A percentile compares a stretch with the other conserved stretches of the same genome.
These are phyloP conservation scores for Butorides virescens DNA, from an alignment of 2,113 vertebrate species.

Conservation along the genomic window DNA sequence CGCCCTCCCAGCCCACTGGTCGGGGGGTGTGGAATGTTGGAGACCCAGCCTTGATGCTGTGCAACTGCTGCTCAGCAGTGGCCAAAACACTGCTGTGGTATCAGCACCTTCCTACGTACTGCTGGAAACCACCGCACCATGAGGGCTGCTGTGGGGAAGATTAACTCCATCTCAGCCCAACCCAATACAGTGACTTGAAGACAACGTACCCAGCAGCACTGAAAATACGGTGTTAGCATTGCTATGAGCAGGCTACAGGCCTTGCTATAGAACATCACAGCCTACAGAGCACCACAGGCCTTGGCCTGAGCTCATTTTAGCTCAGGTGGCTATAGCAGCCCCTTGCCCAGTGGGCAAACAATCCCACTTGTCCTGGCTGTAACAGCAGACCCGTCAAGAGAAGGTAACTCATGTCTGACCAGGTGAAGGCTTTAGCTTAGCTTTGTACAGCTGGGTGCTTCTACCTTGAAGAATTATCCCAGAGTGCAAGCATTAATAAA, in stretches of 20 bases:
- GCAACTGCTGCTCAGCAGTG: too few relatives aligned
- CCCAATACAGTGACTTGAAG: background rate
- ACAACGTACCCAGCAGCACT: fast-evolving
- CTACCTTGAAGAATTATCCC: background rate
- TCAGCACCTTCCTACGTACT: too few relatives aligned
- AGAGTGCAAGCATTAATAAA: background rate
- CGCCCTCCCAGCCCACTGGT: too few relatives aligned
- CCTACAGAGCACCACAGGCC: background rate
- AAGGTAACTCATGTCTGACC: background rate
- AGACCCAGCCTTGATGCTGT: too few relatives aligned
- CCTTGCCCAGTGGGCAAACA: background rate
- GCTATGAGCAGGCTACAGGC: background rate
- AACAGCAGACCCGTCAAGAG: background rate
- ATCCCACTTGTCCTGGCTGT: background rate
- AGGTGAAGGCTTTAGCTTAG: background rate
- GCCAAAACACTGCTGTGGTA: too few relatives aligned
- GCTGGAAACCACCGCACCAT: too few relatives aligned
- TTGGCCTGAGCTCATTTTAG: background rate
- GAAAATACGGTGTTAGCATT: background rate
- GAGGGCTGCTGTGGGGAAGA: too few relatives aligned
- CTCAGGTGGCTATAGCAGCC: background rate
- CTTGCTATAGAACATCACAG: background rate
- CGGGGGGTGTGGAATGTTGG: too few relatives aligned
- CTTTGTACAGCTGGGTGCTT: background rate
- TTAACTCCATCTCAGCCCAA: too few relatives aligned